Evolutionary conservation across 2,797 vertebrate species (phyloP), one percentile per base, ranked within the genome.

Genomic region (Sebastes vulpes): DNA sequence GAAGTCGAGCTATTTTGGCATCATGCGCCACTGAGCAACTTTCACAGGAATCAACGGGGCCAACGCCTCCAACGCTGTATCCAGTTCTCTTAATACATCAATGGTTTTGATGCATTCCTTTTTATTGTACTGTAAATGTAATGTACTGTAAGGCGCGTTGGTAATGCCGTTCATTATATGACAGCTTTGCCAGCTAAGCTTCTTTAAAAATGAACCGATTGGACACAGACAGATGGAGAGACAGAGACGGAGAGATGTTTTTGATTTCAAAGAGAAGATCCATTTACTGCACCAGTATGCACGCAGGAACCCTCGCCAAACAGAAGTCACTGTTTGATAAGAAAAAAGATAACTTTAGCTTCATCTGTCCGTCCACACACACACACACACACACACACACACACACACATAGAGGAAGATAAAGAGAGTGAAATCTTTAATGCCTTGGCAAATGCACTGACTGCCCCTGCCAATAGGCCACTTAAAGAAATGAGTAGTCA

Each of bases 401-500:
- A 48, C 69, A 72, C 64, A 66, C 25, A 48, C n/a, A 53, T 10
- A 66, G 6, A 74, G 52, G 50, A 81, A 85, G 74, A 85, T 85
- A 87, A 89, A 87, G 77, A 60, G 78, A 86, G 84, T 78, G 79
- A 84, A 86, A 91, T 91, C 88, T 92, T 90, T 94, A 95, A 93
- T 90, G 88, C 23, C 80, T 92, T 95, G 95, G 94, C 95, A 94
- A 90, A 93, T 84, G 91, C 81, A 82, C 86, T 58, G 82, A 72
- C 83, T 84, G 81, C 38, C 71, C 75, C 90, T 95, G 96, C 95
- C 95, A 96, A 93, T 89, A 92, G 94, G 86, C 91, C 94, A 95
- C 95, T 96, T 96, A 95, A 93, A 95, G 93, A 94, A 95, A 96
- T 95, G 93, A 96, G 92, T 85, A 95, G 94, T 96, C 94, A 94